phyloP scores from a whole-genome alignment of 2,797 vertebrate genomes.

The Gallinago stenura region DNA sequence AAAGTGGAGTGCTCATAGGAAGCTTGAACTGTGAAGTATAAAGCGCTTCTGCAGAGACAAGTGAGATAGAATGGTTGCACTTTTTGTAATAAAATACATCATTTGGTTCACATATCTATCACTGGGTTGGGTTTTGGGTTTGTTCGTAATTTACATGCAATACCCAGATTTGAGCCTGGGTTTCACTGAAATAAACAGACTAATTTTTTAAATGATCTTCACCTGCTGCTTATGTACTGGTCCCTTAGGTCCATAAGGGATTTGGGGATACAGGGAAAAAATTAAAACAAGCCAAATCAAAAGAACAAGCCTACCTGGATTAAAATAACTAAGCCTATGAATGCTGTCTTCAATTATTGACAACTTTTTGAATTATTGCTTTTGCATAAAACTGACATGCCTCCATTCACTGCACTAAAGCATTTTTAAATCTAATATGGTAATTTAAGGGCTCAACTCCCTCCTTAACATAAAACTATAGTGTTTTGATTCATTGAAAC shows the following conservation, averaged over 20 bases:
- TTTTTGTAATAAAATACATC: neutral
- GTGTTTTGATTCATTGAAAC: neutral
- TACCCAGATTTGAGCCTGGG: neutral
- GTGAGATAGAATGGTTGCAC: neutral
- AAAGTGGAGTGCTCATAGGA: neutral
- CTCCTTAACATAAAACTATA: neutral
- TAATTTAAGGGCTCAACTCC: neutral
- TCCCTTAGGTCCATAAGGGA: neutral
- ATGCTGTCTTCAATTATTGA: conserved; percentile 2
- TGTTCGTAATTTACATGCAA: neutral
- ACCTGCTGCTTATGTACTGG: neutral
- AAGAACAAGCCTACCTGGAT: neutral
- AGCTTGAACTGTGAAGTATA: neutral
- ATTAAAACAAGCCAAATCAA: neutral
- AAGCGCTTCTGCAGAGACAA: neutral
- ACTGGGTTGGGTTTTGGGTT: neutral
- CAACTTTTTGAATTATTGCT: neutral
- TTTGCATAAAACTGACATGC: neutral
- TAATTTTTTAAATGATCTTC: conserved; percentile 7
- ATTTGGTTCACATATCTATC: neutral
- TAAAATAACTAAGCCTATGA: conserved; percentile 3
- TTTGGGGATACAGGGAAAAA: neutral
- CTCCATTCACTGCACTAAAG: neutral
- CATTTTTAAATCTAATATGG: neutral
- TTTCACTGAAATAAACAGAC: neutral